Percentiles rank a stretch among this genome's conserved stretches.
Conservation (phyloP, 2,113 vertebrate species). For the Natator depressus region DNA sequence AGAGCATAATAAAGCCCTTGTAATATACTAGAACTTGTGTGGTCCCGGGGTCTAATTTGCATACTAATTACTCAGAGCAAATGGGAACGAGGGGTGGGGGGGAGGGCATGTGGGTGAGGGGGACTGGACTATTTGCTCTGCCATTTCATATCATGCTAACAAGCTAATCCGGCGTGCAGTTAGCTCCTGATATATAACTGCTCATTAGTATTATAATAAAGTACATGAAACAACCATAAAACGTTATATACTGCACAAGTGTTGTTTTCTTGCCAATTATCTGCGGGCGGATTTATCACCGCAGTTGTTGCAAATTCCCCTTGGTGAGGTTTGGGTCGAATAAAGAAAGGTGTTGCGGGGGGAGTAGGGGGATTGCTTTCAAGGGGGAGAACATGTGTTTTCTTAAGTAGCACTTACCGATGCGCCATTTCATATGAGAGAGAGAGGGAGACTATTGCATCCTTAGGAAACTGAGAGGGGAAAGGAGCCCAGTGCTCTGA, state of each 20-base stretch:
- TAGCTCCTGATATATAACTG: conserved; percentile 94
- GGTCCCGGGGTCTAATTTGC: conserved; percentile 98
- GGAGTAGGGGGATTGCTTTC: conserved; percentile 82
- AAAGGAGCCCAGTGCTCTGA: conserved; percentile 38
- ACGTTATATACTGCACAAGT: conserved; percentile 98
- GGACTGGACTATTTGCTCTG: conserved; percentile 88
- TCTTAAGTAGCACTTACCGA: conserved; percentile 86
- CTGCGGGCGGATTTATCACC: conserved; percentile 95
- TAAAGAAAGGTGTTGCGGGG: conserved; percentile 86
- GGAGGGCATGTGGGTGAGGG: conserved; percentile 75
- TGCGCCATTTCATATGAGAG: conserved; percentile 81
- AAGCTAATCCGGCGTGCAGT: conserved; percentile 92
- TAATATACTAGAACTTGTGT: conserved; percentile 99
- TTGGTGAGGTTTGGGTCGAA: conserved; percentile 88
- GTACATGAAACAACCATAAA: conserved; percentile 98
- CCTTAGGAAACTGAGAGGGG: conserved; percentile 65
- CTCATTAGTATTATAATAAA: conserved; percentile 98
- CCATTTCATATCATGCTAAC: conserved; percentile 93
- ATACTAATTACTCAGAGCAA: conserved; percentile 99
- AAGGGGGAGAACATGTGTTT: conserved; percentile 88
- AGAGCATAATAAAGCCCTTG: conserved; percentile 98
- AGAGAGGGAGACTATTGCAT: conserved; percentile 70
- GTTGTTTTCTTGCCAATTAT: conserved; percentile 98
- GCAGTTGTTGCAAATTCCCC: conserved; percentile 89
- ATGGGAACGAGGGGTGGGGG: conserved; percentile 85